Evolutionary conservation across 2,113 vertebrate species (phyloP).

Genomic region (Centropristis striata): DNA sequence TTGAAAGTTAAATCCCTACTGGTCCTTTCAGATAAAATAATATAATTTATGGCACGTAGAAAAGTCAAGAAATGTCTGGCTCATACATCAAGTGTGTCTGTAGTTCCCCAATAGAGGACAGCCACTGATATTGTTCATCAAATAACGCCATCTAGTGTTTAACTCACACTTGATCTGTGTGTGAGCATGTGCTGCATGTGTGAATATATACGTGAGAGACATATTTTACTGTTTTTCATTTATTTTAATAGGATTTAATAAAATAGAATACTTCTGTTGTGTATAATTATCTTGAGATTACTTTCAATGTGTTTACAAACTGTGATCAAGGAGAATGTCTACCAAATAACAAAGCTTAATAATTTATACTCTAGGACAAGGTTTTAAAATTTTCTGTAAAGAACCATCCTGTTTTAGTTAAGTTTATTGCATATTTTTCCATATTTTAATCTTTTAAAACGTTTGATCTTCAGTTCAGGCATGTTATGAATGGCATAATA

Average conservation of each 20-base stretch:
- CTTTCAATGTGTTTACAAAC: background rate
- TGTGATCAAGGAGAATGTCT: background rate
- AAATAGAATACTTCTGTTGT: background rate
- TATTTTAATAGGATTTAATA: too few relatives aligned
- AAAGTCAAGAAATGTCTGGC: background rate
- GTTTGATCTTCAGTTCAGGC: background rate
- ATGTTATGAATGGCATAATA: background rate
- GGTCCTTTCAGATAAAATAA: background rate
- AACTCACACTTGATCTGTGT: background rate
- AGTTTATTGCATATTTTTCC: too few relatives aligned
- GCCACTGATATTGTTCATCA: slow-evolving; percentile 14
- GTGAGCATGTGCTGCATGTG: background rate
- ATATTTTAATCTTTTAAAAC: too few relatives aligned
- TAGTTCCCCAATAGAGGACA: background rate
- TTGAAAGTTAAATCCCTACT: background rate
- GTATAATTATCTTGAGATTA: background rate
- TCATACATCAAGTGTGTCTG: background rate
- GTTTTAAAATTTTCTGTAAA: background rate
- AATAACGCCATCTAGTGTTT: slow-evolving; percentile 71
- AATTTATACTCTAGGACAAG: background rate
- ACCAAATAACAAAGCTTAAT: background rate
- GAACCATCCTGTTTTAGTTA: too few relatives aligned
- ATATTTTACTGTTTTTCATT: too few relatives aligned
- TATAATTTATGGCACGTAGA: background rate
- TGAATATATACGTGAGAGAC: too few relatives aligned